A percentile compares a stretch with the other conserved stretches of the same genome.
phyloP scores from a whole-genome alignment of 2,888 invertebrate species.

The Lasioglossum vierecki region DNA sequence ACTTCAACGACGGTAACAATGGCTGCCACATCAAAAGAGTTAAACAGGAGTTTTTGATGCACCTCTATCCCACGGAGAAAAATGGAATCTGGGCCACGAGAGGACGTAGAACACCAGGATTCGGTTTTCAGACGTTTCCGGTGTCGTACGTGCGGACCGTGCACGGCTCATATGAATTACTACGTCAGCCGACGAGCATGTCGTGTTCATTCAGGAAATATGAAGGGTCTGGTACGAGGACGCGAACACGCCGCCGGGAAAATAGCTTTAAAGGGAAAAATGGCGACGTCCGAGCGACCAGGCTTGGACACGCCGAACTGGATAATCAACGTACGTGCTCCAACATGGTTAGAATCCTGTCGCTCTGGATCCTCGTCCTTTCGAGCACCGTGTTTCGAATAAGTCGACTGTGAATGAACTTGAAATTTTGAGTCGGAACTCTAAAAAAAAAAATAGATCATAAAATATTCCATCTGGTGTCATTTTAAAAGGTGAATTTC shows the following conservation, averaged over 20 bases:
- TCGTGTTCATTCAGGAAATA: slow-evolving; percentile 58
- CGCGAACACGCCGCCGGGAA: slow-evolving; percentile 48
- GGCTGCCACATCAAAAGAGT: not conserved
- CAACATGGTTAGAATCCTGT: slow-evolving; percentile 15
- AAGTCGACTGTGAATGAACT: not conserved
- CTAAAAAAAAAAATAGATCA: not conserved
- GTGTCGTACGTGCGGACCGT: slow-evolving; percentile 16
- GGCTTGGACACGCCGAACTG: slow-evolving; percentile 10
- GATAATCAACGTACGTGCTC: slow-evolving; percentile 17
- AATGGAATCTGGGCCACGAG: slow-evolving; percentile 10
- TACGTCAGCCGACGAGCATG: slow-evolving; percentile 40
- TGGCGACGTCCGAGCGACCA: not conserved
- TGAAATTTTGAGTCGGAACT: not conserved
- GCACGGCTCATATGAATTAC: slow-evolving; percentile 46
- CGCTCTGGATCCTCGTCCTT: not conserved
- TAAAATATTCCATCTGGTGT: not conserved
- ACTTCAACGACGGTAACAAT: not conserved
- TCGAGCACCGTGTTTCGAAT: not conserved
- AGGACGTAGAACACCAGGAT: slow-evolving; percentile 16
- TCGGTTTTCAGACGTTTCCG: slow-evolving; percentile 27
- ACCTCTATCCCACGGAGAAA: slow-evolving; percentile 8
- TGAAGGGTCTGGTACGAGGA: slow-evolving; percentile 49
- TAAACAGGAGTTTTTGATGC: slow-evolving; percentile 14
- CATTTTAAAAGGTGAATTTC: not conserved
- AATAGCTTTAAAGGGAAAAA: slow-evolving; percentile 43